phyloP scores from a whole-genome alignment of 2,888 invertebrate genomes.

The Fissipunctia ypsillon region DNA sequence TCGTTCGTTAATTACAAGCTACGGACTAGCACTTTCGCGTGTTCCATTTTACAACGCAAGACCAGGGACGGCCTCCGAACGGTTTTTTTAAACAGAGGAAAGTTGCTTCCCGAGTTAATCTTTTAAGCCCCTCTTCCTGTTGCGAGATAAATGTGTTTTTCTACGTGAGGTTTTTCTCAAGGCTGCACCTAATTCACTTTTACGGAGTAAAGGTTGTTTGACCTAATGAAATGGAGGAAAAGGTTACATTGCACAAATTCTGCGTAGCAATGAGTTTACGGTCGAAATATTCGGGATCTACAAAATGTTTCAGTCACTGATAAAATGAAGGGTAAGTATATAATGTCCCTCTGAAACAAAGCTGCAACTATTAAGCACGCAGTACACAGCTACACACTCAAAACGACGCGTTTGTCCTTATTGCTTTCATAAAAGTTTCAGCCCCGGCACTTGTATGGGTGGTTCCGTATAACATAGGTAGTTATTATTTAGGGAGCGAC shows the following conservation, averaged over 20 bases:
- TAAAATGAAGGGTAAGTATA: constrained; percentile 45
- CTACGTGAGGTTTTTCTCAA: constrained; percentile 62
- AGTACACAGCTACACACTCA: constrained; percentile 45
- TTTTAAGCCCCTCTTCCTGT: constrained; percentile 63
- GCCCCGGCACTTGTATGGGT: constrained; percentile 59
- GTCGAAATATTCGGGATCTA: constrained; percentile 19
- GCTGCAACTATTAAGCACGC: constrained; percentile 47
- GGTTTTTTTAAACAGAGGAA: constrained; percentile 55
- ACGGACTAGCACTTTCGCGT: constrained; percentile 29
- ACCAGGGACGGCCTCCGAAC: constrained; percentile 19
- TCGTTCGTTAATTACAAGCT: constrained; percentile 61
- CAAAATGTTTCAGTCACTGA: constrained; percentile 21
- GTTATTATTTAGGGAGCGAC: constrained; percentile 62
- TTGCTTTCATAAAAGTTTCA: constrained; percentile 62
- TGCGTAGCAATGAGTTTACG: constrained; percentile 7
- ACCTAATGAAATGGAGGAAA: constrained; percentile 53
- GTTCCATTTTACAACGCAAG: constrained; percentile 48
- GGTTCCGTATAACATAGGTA: constrained; percentile 52
- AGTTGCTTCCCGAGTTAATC: constrained; percentile 63
- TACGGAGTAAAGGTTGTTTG: constrained; percentile 50
- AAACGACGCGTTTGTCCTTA: constrained; percentile 57
- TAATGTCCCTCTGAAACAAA: constrained; percentile 38
- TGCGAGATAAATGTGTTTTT: constrained; percentile 65
- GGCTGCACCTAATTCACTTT: constrained; percentile 60
- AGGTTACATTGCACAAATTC: constrained; percentile 16